Conservation (phyloP, 2,888 invertebrate genomes). For the Trichogramma evanescens region DNA sequence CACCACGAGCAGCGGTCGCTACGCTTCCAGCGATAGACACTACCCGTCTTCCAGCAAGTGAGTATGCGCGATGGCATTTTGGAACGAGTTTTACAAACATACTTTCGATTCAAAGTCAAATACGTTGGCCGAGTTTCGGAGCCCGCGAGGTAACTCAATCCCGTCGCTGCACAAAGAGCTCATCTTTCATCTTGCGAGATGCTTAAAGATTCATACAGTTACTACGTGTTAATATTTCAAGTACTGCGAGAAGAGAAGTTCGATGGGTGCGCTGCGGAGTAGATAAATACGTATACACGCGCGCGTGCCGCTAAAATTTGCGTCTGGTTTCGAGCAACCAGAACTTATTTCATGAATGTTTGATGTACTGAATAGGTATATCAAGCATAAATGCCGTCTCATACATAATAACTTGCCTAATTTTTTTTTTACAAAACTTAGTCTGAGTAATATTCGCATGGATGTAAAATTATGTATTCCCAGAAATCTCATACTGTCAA, state of each 20-base stretch:
- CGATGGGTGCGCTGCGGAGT: too few species aligned
- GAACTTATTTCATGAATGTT: constrained; percentile 12
- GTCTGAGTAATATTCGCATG: constrained; percentile 1
- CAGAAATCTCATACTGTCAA: not conserved
- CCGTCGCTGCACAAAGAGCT: too few species aligned
- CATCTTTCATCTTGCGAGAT: too few species aligned
- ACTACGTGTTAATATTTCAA: too few species aligned
- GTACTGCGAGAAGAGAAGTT: too few species aligned
- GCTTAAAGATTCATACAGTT: too few species aligned
- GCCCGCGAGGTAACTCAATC: too few species aligned
- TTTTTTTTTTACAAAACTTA: not conserved
- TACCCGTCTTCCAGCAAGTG: constrained; percentile 39
- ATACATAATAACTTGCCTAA: not conserved
- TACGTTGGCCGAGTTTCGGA: too few species aligned
- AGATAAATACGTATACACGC: too few species aligned
- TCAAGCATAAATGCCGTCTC: not conserved
- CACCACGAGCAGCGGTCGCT: constrained; percentile 38
- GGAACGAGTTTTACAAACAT: too few species aligned
- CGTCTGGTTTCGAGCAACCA: not conserved
- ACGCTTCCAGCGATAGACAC: constrained; percentile 38
- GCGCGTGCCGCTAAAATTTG: not conserved
- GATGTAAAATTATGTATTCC: not conserved
- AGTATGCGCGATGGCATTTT: constrained; percentile 21
- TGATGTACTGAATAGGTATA: not conserved
- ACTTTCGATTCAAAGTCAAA: too few species aligned